These are phyloP conservation scores for Enteromius argenteus DNA, from an alignment of 2,797 vertebrate genomes.

Conservation along the genomic window DNA sequence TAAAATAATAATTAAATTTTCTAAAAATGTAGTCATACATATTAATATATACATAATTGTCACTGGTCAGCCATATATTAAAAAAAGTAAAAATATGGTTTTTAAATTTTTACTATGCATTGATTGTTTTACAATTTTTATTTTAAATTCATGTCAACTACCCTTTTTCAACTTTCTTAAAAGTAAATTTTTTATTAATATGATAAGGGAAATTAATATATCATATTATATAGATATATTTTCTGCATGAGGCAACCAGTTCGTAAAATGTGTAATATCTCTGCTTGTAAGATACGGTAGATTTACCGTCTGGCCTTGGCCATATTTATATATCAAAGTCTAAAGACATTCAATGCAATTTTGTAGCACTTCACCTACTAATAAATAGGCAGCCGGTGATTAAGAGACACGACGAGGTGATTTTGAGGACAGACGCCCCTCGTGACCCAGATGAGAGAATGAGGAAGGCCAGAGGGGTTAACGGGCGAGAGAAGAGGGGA, in stretches of 20 bases:
- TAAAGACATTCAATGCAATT: slow-evolving; percentile 31
- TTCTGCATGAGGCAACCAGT: neutral
- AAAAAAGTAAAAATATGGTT: neutral
- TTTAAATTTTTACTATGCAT: neutral
- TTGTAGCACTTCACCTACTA: slow-evolving; percentile 48
- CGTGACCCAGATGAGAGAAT: slow-evolving; percentile 43
- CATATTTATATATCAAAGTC: slow-evolving; percentile 53
- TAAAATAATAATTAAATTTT: neutral
- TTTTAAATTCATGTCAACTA: neutral
- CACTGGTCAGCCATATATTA: too few species aligned
- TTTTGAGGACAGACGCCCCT: slow-evolving; percentile 41
- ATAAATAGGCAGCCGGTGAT: slow-evolving; percentile 41
- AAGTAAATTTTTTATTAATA: neutral
- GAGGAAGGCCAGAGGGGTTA: slow-evolving; percentile 48
- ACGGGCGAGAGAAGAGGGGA: slow-evolving; percentile 39
- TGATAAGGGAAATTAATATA: neutral
- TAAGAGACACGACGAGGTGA: slow-evolving; percentile 18
- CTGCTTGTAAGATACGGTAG: slow-evolving; percentile 30
- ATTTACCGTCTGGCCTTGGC: slow-evolving; percentile 54
- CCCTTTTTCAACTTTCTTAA: neutral
- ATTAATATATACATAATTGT: too few species aligned
- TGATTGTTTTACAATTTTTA: too few species aligned
- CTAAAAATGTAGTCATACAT: too few species aligned
- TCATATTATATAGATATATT: neutral
- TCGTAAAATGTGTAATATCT: slow-evolving; percentile 18